phyloP scores from a whole-genome alignment of 1,140 invertebrate species.

The Zelostemma sp. region DNA sequence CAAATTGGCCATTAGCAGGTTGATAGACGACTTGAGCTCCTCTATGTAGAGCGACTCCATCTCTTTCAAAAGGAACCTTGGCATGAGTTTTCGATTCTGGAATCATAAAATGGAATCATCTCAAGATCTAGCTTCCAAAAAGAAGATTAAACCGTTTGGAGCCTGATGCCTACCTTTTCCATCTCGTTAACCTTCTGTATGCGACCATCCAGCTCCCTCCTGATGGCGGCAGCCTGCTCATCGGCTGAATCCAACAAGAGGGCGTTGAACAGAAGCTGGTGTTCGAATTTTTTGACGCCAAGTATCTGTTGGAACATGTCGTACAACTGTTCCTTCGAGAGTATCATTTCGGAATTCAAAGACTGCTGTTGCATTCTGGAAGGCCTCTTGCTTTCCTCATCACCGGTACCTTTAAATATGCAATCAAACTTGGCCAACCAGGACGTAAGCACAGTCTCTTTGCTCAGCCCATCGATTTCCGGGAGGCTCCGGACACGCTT shows the following conservation, averaged over 20 bases:
- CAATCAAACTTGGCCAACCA: conserved; percentile 99
- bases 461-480: conserved; percentile 98
- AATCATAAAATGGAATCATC: conserved; percentile 16
- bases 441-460: conserved; percentile 98
- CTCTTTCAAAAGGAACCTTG: conserved; percentile 99
- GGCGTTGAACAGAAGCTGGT: conserved; percentile 98
- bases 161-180: conserved; percentile 92
- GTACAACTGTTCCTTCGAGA: conserved; percentile 97
- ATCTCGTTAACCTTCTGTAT: conserved; percentile 97
- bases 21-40: conserved; percentile 97
- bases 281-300: conserved; percentile 99
- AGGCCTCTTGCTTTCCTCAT: conserved; percentile 89
- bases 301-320: conserved; percentile 99
- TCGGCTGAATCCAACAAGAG: conserved; percentile 98
- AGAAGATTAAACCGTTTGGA: too few species aligned
- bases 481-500: conserved; percentile 96
- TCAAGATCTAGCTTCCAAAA: too few species aligned
- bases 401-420: conserved; percentile 94
- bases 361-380: conserved; percentile 88
- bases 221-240: conserved; percentile 99
- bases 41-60: conserved; percentile 99
- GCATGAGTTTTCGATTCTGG: conserved; percentile 97
- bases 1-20: conserved; percentile 97
- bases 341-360: conserved; percentile 90
- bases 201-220: conserved; percentile 97